phyloP scores from a whole-genome alignment of 2,888 invertebrate genomes.

The Pardosa pseudoannulata region DNA sequence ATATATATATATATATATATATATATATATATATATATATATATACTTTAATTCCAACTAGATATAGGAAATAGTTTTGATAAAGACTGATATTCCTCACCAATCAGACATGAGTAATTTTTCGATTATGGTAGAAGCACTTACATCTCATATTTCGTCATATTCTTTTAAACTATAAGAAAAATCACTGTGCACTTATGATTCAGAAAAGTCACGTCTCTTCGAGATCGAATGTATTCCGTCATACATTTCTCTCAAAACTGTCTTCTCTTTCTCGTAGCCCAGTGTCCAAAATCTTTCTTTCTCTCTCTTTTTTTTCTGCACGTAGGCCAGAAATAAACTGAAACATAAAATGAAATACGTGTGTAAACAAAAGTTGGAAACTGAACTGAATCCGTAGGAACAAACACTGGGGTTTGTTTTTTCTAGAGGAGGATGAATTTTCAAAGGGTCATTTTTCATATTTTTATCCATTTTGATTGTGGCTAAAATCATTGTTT shows the following conservation, averaged over 20 bases:
- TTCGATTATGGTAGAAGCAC: too few species aligned
- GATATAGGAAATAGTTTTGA: too few species aligned
- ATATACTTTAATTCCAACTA: too few species aligned
- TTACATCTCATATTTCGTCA: too few species aligned
- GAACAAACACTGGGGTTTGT: background rate
- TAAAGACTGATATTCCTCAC: too few species aligned
- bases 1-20: too few species aligned
- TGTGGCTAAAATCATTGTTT: too few species aligned
- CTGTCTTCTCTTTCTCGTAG: background rate
- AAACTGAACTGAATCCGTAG: slow-evolving; percentile 4
- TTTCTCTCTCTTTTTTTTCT: too few species aligned
- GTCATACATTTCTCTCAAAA: background rate
- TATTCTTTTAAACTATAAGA: background rate
- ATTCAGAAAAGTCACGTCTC: background rate
- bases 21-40: too few species aligned
- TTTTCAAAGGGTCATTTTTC: background rate
- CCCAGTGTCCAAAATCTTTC: background rate
- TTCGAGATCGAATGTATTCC: background rate
- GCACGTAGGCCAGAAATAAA: slow-evolving; percentile 1
- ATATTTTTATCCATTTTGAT: background rate
- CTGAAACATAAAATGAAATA: slow-evolving; percentile 15
- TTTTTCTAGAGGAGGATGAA: background rate
- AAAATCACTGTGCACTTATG: background rate
- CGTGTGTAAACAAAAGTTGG: slow-evolving; percentile 10
- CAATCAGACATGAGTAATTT: too few species aligned